Conservation (phyloP, 1,140 invertebrate genomes). For the Achatina immaculata region DNA sequence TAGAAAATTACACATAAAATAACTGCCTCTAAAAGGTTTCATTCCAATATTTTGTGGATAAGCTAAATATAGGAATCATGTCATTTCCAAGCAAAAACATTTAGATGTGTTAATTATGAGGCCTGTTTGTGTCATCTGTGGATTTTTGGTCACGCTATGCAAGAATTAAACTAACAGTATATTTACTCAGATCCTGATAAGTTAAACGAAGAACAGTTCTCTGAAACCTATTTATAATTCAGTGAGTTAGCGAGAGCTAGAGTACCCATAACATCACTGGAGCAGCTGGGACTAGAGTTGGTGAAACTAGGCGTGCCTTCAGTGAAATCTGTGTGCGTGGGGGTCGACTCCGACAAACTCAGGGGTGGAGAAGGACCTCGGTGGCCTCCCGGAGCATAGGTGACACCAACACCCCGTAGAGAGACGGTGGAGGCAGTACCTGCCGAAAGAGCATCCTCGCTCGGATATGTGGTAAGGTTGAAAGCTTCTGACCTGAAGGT, state of each 20-base stretch:
- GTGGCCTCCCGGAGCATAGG: slow-evolving; percentile 11
- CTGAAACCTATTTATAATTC: no score
- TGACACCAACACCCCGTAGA: slow-evolving; percentile 20
- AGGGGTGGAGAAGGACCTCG: slow-evolving; percentile 84
- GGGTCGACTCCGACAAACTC: slow-evolving; percentile 88
- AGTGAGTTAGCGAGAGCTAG: background rate
- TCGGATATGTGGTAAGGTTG: slow-evolving; percentile 39
- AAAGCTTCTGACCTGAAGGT: slow-evolving; percentile 44
- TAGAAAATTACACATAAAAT: no score
- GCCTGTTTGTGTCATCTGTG: no score
- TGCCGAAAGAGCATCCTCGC: slow-evolving; percentile 37
- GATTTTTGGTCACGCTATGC: no score
- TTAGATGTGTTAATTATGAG: no score
- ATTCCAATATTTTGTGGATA: no score
- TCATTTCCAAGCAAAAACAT: no score
- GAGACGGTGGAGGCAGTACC: slow-evolving; percentile 15
- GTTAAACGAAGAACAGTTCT: no score
- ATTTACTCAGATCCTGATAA: no score
- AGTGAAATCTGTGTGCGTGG: slow-evolving; percentile 85
- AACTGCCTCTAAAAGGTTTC: no score
- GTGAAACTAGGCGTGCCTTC: slow-evolving; percentile 98
- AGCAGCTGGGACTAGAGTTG: slow-evolving; percentile 82
- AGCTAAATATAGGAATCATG: no score
- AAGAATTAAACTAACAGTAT: no score
- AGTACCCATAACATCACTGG: slow-evolving; percentile 67